Conservation (phyloP, 1,140 invertebrate genomes). For the Zaprionus taronus region DNA sequence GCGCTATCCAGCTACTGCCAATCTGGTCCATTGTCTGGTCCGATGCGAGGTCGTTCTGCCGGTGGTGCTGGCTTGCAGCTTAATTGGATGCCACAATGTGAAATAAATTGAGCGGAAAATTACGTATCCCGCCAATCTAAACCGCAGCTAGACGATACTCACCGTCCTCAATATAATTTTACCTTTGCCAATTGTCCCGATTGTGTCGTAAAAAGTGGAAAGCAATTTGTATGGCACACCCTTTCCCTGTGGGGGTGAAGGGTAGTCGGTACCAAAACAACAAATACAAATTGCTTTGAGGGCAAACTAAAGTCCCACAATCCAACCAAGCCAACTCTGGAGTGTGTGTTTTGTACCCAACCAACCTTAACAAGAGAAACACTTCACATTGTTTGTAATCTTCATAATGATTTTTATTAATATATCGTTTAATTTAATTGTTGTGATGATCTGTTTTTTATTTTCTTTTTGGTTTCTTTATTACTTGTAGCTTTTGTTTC, state of each 20-base stretch:
- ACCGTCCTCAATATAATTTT: conserved; percentile 47
- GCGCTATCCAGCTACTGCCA: not conserved
- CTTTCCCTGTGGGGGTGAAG: not conserved
- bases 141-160: conserved; percentile 59
- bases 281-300: conserved; percentile 3
- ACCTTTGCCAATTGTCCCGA: conserved; percentile 57
- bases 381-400: conserved; percentile 44
- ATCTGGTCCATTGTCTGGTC: conserved; percentile 38
- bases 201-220: conserved; percentile 60
- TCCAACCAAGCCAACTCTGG: too few species aligned
- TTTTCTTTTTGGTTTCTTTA: conserved; percentile 19
- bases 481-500: conserved; percentile 5
- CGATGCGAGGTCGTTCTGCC: not conserved
- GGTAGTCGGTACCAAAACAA: not conserved
- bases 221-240: conserved; percentile 36
- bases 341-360: too few species aligned
- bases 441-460: conserved; percentile 45
- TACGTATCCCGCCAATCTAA: conserved; percentile 81
- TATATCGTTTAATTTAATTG: conserved; percentile 73
- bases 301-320: too few species aligned
- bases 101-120: conserved; percentile 85
- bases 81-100: conserved; percentile 84
- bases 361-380: not conserved
- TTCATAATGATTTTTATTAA: conserved; percentile 76
- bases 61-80: conserved; percentile 70